Conservation (phyloP, 2,888 invertebrate genomes). For the Nomada lathburiana region DNA sequence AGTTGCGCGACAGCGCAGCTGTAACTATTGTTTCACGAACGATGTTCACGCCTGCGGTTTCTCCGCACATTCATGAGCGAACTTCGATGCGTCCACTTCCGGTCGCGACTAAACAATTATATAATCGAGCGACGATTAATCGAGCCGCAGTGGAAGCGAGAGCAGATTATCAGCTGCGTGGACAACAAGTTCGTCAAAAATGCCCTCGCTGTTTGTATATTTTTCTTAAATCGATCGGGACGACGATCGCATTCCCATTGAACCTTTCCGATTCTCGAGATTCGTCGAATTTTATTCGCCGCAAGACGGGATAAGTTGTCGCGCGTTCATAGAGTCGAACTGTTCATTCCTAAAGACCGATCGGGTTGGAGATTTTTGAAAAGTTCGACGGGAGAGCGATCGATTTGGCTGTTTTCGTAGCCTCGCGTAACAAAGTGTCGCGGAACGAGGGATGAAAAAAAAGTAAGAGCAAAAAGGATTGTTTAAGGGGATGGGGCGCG, state of each 20-base stretch:
- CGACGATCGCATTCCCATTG: conserved; percentile 5
- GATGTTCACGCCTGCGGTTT: not conserved
- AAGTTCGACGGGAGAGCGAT: conserved; percentile 24
- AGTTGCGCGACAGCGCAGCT: too few relatives aligned
- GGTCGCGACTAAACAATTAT: conserved; percentile 35
- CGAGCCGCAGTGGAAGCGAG: conserved; percentile 10
- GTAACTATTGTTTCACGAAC: not conserved
- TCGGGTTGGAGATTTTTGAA: not conserved
- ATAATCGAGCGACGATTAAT: conserved; percentile 39
- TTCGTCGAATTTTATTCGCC: not conserved
- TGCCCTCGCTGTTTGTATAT: conserved; percentile 44
- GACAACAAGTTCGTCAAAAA: not conserved
- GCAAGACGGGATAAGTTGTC: not conserved
- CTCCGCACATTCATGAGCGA: not conserved
- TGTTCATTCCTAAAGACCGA: not conserved
- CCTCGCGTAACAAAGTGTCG: not conserved
- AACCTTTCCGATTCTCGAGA: not conserved
- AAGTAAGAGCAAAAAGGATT: not conserved
- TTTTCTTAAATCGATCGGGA: conserved; percentile 40
- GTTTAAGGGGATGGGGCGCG: not conserved
- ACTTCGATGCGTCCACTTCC: not conserved
- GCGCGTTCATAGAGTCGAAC: not conserved
- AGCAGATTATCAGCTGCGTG: not conserved
- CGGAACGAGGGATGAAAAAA: not conserved
- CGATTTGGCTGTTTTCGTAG: not conserved